Conservation (phyloP, 1,140 invertebrate genomes). For the Apis florea region DNA sequence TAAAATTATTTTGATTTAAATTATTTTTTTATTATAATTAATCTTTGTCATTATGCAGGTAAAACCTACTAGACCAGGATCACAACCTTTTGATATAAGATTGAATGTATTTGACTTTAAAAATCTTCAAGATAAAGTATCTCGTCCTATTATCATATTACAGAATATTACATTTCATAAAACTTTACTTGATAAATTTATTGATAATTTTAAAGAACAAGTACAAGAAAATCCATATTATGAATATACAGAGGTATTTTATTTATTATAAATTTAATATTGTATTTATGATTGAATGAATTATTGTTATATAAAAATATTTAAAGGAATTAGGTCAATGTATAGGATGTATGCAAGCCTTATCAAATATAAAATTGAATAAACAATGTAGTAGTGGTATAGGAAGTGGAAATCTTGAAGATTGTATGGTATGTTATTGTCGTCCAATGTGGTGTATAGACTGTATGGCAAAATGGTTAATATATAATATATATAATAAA, state of each 20-base stretch:
- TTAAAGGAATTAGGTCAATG: constrained; percentile 89
- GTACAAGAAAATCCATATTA: constrained; percentile 87
- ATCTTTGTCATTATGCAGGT: constrained; percentile 75
- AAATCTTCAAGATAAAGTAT: constrained; percentile 89
- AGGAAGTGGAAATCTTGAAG: constrained; percentile 75
- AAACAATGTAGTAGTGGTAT: constrained; percentile 84
- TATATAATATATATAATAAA: constrained; percentile 39
- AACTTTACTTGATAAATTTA: constrained; percentile 90
- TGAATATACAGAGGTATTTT: constrained; percentile 83
- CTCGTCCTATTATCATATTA: constrained; percentile 87
- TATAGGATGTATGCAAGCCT: constrained; percentile 92
- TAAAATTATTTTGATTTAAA: background rate
- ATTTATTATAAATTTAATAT: constrained; percentile 8
- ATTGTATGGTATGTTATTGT: constrained; percentile 85
- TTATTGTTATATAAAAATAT: constrained; percentile 29
- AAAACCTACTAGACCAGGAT: constrained; percentile 82
- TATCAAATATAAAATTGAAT: constrained; percentile 90
- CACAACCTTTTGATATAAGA: constrained; percentile 84
- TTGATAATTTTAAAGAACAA: constrained; percentile 90
- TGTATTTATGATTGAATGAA: constrained; percentile 3
- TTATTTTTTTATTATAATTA: no score
- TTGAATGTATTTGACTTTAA: constrained; percentile 89
- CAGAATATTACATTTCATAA: constrained; percentile 90
- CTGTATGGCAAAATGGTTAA: constrained; percentile 92
- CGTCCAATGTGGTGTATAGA: constrained; percentile 94